A percentile compares a stretch with the other conserved stretches of the same genome.
Conservation (phyloP, 2,113 vertebrate genomes). For the Channa maculata region DNA sequence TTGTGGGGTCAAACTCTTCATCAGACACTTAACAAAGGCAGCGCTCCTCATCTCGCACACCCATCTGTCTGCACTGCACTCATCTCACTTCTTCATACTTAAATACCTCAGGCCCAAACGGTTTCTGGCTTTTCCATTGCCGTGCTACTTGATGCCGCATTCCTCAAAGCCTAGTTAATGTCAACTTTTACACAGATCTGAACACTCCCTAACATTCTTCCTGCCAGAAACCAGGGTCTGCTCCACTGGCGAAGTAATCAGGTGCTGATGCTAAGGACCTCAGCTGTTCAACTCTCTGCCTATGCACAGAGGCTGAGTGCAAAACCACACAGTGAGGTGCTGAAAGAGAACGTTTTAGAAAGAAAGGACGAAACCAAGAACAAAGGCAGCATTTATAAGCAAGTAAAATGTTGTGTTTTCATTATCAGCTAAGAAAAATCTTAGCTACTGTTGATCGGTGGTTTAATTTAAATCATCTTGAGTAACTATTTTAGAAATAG, state of each 20-base stretch:
- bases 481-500: constrained; percentile 13
- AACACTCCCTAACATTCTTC: constrained; percentile 74
- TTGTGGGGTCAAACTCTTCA: constrained; percentile 25
- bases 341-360: constrained; percentile 8
- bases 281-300: constrained; percentile 47
- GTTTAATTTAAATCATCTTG: constrained; percentile 19
- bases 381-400: not conserved
- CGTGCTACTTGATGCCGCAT: constrained; percentile 56
- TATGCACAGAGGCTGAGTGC: constrained; percentile 22
- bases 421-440: not conserved
- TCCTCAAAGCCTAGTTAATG: constrained; percentile 64
- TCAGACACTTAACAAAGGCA: constrained; percentile 39
- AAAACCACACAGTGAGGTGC: constrained; percentile 34
- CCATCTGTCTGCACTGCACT: constrained; percentile 13
- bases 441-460: constrained; percentile 15
- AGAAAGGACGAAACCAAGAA: not conserved
- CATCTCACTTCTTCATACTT: constrained; percentile 20
- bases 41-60: not conserved
- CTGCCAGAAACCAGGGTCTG: constrained; percentile 54
- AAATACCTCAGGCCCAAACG: constrained; percentile 15
- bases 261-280: constrained; percentile 64
- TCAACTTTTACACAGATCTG: constrained; percentile 62
- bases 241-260: constrained; percentile 64
- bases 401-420: constrained; percentile 17
- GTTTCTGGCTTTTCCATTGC: constrained; percentile 54